These are phyloP conservation scores for Parnassius mnemosyne DNA, from an alignment of 2,888 invertebrate species.

Conservation along the genomic window DNA sequence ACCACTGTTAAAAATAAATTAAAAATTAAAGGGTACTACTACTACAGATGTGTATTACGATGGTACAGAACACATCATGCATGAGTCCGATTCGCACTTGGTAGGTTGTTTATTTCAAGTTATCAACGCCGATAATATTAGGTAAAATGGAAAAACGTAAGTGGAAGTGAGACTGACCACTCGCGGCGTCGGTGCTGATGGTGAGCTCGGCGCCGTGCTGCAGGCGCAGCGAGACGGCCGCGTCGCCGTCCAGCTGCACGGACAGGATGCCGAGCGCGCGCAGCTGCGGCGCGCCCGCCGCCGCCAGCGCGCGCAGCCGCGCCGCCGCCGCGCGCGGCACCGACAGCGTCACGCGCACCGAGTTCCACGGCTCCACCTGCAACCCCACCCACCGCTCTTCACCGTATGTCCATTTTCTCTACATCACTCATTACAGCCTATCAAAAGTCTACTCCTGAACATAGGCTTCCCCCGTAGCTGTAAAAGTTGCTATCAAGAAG, in stretches of 20 bases:
- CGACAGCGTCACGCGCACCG: conserved; percentile 97
- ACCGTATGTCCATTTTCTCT: not conserved
- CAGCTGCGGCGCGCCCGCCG: conserved; percentile 93
- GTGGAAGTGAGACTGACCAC: conserved; percentile 41
- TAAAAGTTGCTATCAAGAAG: too few species aligned
- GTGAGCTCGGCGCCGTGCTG: conserved; percentile 74
- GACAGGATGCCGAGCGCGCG: conserved; percentile 96
- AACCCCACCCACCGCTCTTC: not conserved
- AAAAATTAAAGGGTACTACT: too few species aligned
- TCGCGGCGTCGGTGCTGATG: conserved; percentile 59
- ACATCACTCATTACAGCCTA: too few species aligned
- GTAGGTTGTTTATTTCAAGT: too few species aligned
- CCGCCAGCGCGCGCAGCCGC: conserved; percentile 93
- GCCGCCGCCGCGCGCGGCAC: conserved; percentile 97
- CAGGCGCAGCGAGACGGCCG: conserved; percentile 86
- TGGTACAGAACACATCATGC: too few species aligned
- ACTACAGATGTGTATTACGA: too few species aligned
- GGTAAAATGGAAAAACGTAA: not conserved
- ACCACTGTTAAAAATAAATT: too few species aligned
- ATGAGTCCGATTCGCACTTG: too few species aligned
- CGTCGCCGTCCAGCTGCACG: conserved; percentile 95
- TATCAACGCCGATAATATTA: too few species aligned
- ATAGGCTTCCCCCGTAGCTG: too few species aligned
- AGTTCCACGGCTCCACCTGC: conserved; percentile 97
- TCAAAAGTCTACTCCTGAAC: too few species aligned